phyloP scores from a whole-genome alignment of 2,888 invertebrate genomes.

The Drosophila engyochracea region DNA sequence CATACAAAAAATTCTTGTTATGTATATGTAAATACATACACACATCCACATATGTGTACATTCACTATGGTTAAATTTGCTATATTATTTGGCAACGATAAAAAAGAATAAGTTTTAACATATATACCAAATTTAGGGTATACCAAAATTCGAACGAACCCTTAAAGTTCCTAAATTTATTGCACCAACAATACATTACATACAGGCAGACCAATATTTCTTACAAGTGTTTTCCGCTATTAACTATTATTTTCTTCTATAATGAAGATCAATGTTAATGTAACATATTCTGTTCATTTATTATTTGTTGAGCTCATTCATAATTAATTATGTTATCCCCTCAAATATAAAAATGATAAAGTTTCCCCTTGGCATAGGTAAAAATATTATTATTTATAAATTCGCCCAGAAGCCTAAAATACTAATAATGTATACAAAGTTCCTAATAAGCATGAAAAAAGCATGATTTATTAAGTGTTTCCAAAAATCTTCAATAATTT shows the following conservation, averaged over 20 bases:
- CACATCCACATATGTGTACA: constrained; percentile 14
- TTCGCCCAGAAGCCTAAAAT: background rate
- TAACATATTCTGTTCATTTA: background rate
- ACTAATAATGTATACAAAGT: background rate
- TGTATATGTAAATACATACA: constrained; percentile 34
- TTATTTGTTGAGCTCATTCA: background rate
- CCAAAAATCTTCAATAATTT: background rate
- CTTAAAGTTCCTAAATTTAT: background rate
- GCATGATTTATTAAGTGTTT: fast-evolving
- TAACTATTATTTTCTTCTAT: background rate
- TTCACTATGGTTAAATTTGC: constrained; percentile 25
- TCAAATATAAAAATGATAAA: background rate
- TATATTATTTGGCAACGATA: background rate
- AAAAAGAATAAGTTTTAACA: background rate
- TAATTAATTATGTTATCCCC: background rate
- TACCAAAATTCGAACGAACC: background rate
- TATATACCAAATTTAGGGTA: background rate
- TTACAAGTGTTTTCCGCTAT: background rate
- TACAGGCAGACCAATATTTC: background rate
- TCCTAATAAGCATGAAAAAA: background rate
- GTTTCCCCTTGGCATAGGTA: background rate
- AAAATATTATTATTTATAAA: background rate
- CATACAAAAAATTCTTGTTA: constrained; percentile 56
- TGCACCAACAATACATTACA: background rate
- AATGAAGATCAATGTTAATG: background rate